phyloP scores from a whole-genome alignment of 2,888 invertebrate species.

The Andrena chrysosceles region DNA sequence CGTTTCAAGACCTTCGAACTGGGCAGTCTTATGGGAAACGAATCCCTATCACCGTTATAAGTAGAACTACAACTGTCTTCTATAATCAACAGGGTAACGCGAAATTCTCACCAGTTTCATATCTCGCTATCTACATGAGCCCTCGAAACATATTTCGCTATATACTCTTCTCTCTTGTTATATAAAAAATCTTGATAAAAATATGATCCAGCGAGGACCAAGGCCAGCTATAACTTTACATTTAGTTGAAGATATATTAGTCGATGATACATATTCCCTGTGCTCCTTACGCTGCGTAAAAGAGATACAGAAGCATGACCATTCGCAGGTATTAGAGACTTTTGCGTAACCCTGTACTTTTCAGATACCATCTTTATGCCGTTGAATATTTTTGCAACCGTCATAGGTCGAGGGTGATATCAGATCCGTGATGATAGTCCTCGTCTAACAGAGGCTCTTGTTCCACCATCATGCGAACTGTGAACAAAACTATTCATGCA shows the following conservation, averaged over 20 bases:
- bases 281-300: not conserved
- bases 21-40: conserved; percentile 8
- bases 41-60: conserved; percentile 9
- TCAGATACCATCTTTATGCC: conserved; percentile 26
- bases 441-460: conserved; percentile 81
- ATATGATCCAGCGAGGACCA: not conserved
- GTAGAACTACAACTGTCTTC: conserved; percentile 1
- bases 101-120: not conserved
- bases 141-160: not conserved
- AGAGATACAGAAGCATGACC: not conserved
- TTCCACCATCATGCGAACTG: conserved; percentile 83
- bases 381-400: conserved; percentile 53
- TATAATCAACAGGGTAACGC: not conserved
- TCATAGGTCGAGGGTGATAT: conserved; percentile 81
- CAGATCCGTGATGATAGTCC: conserved; percentile 79
- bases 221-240: not conserved
- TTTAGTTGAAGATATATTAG: not conserved
- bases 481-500: conserved; percentile 84
- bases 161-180: not conserved
- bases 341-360: conserved; percentile 22
- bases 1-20: not conserved
- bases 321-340: conserved; percentile 6
- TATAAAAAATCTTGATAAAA: not conserved
- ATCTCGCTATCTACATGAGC: not conserved
- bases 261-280: not conserved